phyloP scores from a whole-genome alignment of 2,797 vertebrate species.

The Salmo trutta region DNA sequence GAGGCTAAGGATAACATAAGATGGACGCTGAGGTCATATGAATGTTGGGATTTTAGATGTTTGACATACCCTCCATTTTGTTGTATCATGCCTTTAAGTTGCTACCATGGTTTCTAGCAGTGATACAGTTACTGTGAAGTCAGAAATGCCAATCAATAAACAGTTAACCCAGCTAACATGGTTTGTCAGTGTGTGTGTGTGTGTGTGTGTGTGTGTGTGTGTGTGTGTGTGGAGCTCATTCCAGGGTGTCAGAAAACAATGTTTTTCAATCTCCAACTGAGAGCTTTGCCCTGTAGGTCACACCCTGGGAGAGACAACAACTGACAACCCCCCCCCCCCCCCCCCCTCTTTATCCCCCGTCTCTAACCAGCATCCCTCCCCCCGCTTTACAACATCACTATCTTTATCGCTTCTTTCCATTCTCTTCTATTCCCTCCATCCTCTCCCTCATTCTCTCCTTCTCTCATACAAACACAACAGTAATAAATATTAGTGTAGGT shows the following conservation, averaged over 20 bases:
- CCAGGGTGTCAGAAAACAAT: background rate
- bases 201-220: no score
- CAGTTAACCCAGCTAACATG: background rate
- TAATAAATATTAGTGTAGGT: slow-evolving; percentile 78
- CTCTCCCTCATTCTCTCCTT: slow-evolving; percentile 2
- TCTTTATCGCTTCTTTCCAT: background rate
- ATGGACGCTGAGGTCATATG: no score
- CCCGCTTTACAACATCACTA: background rate
- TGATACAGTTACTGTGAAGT: background rate
- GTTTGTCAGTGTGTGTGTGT: no score
- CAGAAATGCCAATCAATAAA: background rate
- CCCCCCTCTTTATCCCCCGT: background rate
- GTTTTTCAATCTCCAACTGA: background rate
- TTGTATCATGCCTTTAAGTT: background rate
- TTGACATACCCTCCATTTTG: background rate
- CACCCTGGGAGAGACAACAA: background rate
- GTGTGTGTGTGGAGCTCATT: background rate
- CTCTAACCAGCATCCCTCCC: background rate
- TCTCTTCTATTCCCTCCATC: background rate
- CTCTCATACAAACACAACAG: slow-evolving; percentile 67
- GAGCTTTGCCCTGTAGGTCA: background rate
- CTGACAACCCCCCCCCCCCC: background rate
- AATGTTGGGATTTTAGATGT: background rate
- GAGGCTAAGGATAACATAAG: background rate
- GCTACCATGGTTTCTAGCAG: background rate